These are phyloP conservation scores for Scortum barcoo DNA, from an alignment of 2,113 vertebrate species.

Conservation along the genomic window DNA sequence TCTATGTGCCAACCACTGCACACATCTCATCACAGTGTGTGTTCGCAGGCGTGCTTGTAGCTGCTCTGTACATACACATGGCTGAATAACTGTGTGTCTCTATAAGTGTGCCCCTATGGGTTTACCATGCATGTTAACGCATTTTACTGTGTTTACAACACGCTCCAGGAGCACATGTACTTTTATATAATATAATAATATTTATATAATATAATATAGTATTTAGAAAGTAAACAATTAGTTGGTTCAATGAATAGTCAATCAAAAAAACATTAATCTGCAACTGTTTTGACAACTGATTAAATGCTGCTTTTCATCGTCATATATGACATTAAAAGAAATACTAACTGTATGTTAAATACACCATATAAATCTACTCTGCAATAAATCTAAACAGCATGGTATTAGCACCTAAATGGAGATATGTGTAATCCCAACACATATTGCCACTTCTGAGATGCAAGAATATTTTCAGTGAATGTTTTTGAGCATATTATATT, in stretches of 20 bases:
- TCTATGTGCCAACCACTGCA: background rate
- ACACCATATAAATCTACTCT: background rate
- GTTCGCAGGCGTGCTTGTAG: background rate
- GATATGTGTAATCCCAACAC: too few relatives aligned
- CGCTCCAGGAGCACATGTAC: background rate
- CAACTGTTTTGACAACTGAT: background rate
- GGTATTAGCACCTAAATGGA: too few relatives aligned
- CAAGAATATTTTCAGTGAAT: background rate
- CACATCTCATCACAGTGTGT: background rate
- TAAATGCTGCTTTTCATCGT: background rate
- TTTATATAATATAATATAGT: too few relatives aligned
- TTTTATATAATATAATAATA: background rate
- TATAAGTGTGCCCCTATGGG: background rate
- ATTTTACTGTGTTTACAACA: constrained; percentile 8
- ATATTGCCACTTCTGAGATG: too few relatives aligned
- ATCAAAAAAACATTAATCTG: background rate
- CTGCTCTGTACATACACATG: background rate
- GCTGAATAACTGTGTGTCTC: background rate
- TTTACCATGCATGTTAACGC: background rate
- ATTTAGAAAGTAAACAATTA: background rate
- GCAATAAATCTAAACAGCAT: too few relatives aligned
- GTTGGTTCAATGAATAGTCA: background rate
- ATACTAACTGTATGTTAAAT: background rate
- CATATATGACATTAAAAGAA: background rate
- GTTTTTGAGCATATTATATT: background rate